A percentile compares a stretch with the other conserved stretches of the same genome.
Evolutionary conservation across 92 coral and sea anemone genomes (phyloP).

Genomic region (Bergia puertoricense): DNA sequence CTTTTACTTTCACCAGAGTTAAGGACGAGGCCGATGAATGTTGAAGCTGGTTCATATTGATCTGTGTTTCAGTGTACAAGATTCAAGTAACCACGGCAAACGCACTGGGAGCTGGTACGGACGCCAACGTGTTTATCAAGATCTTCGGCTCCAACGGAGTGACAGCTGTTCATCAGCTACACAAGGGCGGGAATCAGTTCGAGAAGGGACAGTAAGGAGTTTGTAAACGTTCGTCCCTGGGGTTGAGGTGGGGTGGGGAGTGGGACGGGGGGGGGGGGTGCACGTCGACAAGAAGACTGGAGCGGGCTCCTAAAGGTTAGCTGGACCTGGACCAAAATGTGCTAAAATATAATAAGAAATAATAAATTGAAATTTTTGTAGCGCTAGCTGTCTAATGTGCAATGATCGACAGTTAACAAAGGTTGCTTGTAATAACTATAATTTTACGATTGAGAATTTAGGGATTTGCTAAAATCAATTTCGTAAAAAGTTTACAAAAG

Average conservation of each 20-base stretch:
- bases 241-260: too few species aligned
- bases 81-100: constrained; percentile 34
- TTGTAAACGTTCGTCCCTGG: neutral
- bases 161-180: constrained; percentile 25
- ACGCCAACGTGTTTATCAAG: constrained; percentile 40
- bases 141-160: constrained; percentile 31
- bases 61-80: constrained; percentile 27
- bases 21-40: too few species aligned
- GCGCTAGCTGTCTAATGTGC: too few species aligned
- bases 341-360: too few species aligned
- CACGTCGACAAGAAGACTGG: neutral
- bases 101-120: constrained; percentile 33
- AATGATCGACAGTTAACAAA: too few species aligned
- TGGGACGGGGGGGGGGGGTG: neutral
- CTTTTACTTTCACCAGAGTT: neutral
- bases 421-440: too few species aligned
- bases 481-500: too few species aligned
- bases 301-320: too few species aligned
- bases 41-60: neutral
- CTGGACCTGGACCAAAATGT: too few species aligned
- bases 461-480: too few species aligned
- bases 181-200: constrained; percentile 41
- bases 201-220: constrained; percentile 39
- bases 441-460: too few species aligned
- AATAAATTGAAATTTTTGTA: too few species aligned